phyloP scores from a whole-genome alignment of 2,113 vertebrate genomes.

The Oryzias javanicus region DNA sequence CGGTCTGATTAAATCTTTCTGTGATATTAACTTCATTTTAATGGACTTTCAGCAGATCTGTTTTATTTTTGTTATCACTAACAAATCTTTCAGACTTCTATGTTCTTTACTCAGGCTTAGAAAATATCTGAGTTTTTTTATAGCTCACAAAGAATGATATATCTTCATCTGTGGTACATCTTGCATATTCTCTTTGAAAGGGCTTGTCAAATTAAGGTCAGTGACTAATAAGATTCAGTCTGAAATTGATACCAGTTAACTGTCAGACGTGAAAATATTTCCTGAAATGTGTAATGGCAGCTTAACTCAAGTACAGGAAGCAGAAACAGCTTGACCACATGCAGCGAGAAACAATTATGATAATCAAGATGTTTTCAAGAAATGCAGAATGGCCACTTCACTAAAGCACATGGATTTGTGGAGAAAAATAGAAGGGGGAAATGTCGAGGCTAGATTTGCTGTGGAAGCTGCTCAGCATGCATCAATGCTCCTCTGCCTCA shows the following conservation, averaged over 20 bases:
- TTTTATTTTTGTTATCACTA: not conserved
- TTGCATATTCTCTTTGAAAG: not conserved
- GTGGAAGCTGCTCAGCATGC: not conserved
- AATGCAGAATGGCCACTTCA: too few species aligned
- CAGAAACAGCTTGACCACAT: not conserved
- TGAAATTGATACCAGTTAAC: not conserved
- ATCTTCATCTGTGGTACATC: not conserved
- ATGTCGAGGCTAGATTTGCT: not conserved
- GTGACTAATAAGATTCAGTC: not conserved
- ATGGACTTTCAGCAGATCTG: not conserved
- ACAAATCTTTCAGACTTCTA: too few species aligned
- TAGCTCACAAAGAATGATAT: too few species aligned
- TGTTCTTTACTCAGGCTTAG: too few species aligned
- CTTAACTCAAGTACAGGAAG: not conserved
- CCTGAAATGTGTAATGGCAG: not conserved
- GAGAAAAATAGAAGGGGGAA: not conserved
- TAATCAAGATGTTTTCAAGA: too few species aligned
- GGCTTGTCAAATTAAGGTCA: not conserved
- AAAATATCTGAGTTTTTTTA: too few species aligned
- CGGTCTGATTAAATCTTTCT: not conserved
- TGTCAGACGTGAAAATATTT: not conserved
- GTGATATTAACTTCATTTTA: slow-evolving; percentile 8
- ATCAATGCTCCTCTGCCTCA: slow-evolving; percentile 8
- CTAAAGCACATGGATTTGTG: too few species aligned
- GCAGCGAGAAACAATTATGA: not conserved